Conservation (phyloP, 1,140 invertebrate species). For the Propsilocerus akamusi region DNA sequence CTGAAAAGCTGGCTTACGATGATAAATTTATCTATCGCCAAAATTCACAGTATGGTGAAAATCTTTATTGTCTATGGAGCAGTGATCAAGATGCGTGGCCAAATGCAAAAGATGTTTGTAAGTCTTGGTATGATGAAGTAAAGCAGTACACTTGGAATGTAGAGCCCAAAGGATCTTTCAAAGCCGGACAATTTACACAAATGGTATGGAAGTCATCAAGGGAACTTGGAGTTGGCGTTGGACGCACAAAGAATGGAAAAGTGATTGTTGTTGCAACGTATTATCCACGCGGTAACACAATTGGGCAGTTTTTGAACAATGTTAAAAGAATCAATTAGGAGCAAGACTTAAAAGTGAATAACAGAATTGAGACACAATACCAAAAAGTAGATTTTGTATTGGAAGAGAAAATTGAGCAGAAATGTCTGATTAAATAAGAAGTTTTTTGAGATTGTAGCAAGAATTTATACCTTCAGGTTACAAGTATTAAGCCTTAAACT, state of each 20-base stretch:
- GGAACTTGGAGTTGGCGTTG: slow-evolving; percentile 47
- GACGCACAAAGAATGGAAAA: slow-evolving; percentile 29
- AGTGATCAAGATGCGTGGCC: slow-evolving; percentile 42
- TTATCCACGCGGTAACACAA: slow-evolving; percentile 48
- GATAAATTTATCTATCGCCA: slow-evolving; percentile 41
- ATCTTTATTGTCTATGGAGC: slow-evolving; percentile 45
- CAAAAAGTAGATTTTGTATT: not conserved
- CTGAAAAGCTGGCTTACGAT: slow-evolving; percentile 47
- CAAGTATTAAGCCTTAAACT: too few relatives aligned
- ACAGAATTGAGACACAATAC: not conserved
- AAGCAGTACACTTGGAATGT: slow-evolving; percentile 37
- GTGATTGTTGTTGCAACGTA: slow-evolving; percentile 49
- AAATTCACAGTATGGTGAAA: slow-evolving; percentile 36
- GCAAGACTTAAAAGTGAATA: not conserved
- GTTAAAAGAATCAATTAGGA: slow-evolving; percentile 20
- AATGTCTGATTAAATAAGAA: too few relatives aligned
- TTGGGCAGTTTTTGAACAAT: slow-evolving; percentile 42
- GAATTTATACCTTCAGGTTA: too few relatives aligned
- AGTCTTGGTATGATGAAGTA: slow-evolving; percentile 49
- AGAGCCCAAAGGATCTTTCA: slow-evolving; percentile 25
- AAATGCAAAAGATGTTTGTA: slow-evolving; percentile 39
- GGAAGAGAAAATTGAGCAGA: too few relatives aligned
- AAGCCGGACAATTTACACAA: slow-evolving; percentile 41
- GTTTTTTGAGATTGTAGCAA: too few relatives aligned
- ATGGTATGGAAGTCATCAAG: slow-evolving; percentile 45